Conservation (phyloP, 2,888 invertebrate genomes). For the Fragum fragum region DNA sequence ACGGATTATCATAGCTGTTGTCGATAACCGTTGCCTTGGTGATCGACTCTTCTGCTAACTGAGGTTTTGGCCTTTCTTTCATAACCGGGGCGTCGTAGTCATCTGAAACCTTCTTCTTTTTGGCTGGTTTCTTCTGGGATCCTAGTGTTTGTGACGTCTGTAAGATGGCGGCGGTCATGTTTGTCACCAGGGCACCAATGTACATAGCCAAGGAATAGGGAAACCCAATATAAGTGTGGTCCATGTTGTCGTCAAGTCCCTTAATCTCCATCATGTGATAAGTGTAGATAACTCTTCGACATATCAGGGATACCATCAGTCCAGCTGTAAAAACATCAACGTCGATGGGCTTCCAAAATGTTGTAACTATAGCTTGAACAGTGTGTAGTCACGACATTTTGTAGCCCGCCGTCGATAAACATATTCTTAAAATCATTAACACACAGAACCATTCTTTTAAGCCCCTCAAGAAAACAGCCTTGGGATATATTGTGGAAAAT, state of each 20-base stretch:
- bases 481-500: too few species aligned
- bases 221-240: slow-evolving; percentile 54
- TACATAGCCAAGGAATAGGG: slow-evolving; percentile 51
- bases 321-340: slow-evolving; percentile 33
- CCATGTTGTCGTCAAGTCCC: slow-evolving; percentile 19
- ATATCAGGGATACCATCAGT: slow-evolving; percentile 33
- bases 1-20: slow-evolving; percentile 10
- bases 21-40: not conserved
- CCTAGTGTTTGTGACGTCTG: slow-evolving; percentile 19
- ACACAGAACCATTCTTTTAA: too few species aligned
- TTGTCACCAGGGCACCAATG: slow-evolving; percentile 29
- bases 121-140: slow-evolving; percentile 17
- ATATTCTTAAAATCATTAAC: too few species aligned
- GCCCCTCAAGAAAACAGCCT: too few species aligned
- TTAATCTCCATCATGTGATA: slow-evolving; percentile 14
- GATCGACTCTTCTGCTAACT: not conserved
- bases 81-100: slow-evolving; percentile 8
- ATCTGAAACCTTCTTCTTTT: not conserved
- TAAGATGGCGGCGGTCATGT: slow-evolving; percentile 11
- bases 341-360: not conserved
- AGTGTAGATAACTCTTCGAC: slow-evolving; percentile 20
- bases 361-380: too few species aligned
- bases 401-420: too few species aligned
- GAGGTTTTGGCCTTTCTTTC: not conserved
- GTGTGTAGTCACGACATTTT: too few species aligned